phyloP scores from a whole-genome alignment of 2,888 invertebrate genomes.

The Melitaea athalia region DNA sequence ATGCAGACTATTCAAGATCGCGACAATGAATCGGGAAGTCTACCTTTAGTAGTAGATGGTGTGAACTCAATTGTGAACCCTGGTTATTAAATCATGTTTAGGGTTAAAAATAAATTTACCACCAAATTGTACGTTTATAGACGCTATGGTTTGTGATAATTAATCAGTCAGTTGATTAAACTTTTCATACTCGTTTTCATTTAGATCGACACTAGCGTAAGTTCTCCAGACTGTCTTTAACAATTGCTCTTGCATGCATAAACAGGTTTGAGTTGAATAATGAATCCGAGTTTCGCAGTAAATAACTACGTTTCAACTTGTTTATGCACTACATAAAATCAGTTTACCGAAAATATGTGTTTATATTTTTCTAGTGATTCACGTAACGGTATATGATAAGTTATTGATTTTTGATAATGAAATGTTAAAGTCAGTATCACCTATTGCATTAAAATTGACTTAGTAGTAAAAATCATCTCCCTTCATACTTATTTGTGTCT shows the following conservation, averaged over 20 bases:
- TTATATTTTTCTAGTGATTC: not conserved
- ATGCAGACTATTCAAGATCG: no score
- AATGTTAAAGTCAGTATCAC: no score
- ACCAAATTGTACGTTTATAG: no score
- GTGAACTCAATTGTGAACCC: not conserved
- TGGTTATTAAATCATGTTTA: no score
- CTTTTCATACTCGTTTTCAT: constrained; percentile 1
- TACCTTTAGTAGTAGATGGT: not conserved
- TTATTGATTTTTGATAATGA: no score
- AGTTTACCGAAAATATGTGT: constrained; percentile 17
- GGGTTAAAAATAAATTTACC: no score
- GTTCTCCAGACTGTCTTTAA: constrained; percentile 29
- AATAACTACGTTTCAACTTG: constrained; percentile 43
- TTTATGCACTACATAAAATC: constrained; percentile 2
- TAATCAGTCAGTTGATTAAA: not conserved
- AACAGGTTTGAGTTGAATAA: constrained; percentile 46
- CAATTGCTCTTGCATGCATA: constrained; percentile 44
- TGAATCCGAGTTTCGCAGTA: constrained; percentile 45
- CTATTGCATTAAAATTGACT: no score
- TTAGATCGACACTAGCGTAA: constrained; percentile 23
- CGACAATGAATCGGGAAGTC: no score
- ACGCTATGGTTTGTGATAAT: no score
- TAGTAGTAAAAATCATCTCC: no score
- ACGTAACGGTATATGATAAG: no score
- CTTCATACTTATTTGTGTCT: no score